Evolutionary conservation across 2,888 invertebrate species (phyloP), one percentile per base, ranked within the genome.

Genomic region (Agonopterix heracliana): DNA sequence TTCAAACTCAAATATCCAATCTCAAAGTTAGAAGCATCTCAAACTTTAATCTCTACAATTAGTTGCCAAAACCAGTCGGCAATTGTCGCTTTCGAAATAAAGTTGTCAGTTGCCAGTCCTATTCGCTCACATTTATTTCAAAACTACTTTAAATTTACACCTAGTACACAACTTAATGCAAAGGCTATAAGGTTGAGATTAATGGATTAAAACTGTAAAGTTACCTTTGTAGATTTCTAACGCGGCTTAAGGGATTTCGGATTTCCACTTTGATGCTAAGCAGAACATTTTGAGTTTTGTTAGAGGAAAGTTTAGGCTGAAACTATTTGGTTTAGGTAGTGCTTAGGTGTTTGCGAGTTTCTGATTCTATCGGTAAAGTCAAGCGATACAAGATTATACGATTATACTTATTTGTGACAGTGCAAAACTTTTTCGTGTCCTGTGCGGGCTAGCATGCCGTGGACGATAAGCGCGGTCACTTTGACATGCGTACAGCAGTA

Each of bases 81-180:
- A 82, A 85, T 84, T 83, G 84, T 83, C 81, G 76, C 80, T 74
- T 60, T 65, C 65, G 64, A 81, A 82, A 83, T 82, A 82, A 83
- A 84, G 83, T 85, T 51, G 47, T 34, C 51, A 51, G 47, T 34
- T 82, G 64, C 67, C 63, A 70, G 61, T 66, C 55, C 26, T 61
- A 71, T 78, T 70, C 74, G 64, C 74, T 68, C 68, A 73, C 73
- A 76, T 76, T 71, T 66, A 72, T 66, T 60, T 53, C 17, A 48
- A 57, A 64, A 69, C 69, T 59, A 63, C 34, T 17, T 49, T 64
- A 52, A 13, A 44, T 56, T 57, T 66, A 51, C 64, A 9, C 41
- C 45, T 35, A 48, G 47, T 35, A 46, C 53, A 51, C 52, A 42
- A 61, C 55, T 57, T 71, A 67, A 52, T 9, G 1, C 12, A 2